phyloP scores from a whole-genome alignment of 2,888 invertebrate species.

The Rotaria macrura region DNA sequence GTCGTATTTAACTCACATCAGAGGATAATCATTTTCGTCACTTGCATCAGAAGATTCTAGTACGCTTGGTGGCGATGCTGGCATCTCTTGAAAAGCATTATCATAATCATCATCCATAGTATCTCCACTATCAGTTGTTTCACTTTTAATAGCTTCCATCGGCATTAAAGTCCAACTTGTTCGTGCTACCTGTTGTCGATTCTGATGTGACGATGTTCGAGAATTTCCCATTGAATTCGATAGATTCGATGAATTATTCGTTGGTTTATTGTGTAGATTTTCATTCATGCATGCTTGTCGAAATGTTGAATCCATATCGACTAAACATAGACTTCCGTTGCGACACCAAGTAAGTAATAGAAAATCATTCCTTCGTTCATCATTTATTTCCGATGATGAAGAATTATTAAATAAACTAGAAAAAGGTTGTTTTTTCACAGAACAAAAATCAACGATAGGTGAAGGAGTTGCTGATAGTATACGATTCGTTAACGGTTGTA shows the following conservation, averaged over 20 bases:
- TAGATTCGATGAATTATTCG: neutral
- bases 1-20: neutral
- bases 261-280: neutral
- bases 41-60: neutral
- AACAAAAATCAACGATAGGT: neutral
- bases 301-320: neutral
- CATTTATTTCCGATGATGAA: neutral
- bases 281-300: neutral
- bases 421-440: neutral
- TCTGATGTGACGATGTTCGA: neutral
- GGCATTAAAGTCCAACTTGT: neutral
- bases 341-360: neutral
- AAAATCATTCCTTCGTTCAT: neutral
- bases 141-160: neutral
- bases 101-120: neutral
- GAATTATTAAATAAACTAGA: neutral
- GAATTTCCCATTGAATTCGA: neutral
- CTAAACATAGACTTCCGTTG: neutral
- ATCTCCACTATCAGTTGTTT: neutral
- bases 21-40: neutral
- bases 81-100: neutral
- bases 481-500: neutral
- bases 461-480: neutral
- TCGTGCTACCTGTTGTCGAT: neutral
- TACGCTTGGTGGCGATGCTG: neutral